phyloP scores from a whole-genome alignment of 1,140 invertebrate species.

The Nomia melanderi region DNA sequence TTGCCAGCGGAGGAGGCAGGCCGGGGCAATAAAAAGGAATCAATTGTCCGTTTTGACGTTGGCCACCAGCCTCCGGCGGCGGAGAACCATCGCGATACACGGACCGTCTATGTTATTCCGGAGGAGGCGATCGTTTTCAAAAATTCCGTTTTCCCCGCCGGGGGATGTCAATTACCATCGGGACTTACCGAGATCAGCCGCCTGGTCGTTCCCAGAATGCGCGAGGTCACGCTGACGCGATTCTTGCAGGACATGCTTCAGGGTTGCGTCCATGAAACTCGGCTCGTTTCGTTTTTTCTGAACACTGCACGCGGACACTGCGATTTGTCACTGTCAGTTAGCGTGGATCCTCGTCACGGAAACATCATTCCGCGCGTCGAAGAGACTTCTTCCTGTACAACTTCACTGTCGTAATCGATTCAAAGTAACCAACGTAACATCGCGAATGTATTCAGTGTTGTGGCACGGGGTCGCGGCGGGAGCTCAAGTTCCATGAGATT shows the following conservation, averaged over 20 bases:
- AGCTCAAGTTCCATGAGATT: too few relatives aligned
- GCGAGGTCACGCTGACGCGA: constrained; percentile 37
- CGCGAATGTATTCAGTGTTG: too few relatives aligned
- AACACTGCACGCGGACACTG: background rate
- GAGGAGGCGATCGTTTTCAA: background rate
- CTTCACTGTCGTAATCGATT: too few relatives aligned
- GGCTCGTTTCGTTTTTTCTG: background rate
- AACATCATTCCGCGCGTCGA: too few relatives aligned
- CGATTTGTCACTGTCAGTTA: background rate
- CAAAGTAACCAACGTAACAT: too few relatives aligned
- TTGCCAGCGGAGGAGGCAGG: too few relatives aligned
- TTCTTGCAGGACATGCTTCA: constrained; percentile 53
- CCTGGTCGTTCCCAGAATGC: constrained; percentile 47
- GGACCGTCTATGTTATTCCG: too few relatives aligned
- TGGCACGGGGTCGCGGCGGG: too few relatives aligned
- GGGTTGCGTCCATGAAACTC: background rate
- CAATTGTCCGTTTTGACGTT: constrained; percentile 36
- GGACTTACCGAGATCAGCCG: constrained; percentile 63
- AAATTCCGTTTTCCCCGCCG: background rate
- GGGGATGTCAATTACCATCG: background rate
- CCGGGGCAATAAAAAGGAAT: constrained; percentile 36
- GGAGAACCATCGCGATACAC: too few relatives aligned
- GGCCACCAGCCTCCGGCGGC: background rate
- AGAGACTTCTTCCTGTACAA: too few relatives aligned
- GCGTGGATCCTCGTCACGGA: background rate